Percentiles rank a stretch among this genome's conserved stretches.
These are phyloP conservation scores for Gonioctena quinquepunctata DNA, from an alignment of 1,140 invertebrate species.

Conservation along the genomic window DNA sequence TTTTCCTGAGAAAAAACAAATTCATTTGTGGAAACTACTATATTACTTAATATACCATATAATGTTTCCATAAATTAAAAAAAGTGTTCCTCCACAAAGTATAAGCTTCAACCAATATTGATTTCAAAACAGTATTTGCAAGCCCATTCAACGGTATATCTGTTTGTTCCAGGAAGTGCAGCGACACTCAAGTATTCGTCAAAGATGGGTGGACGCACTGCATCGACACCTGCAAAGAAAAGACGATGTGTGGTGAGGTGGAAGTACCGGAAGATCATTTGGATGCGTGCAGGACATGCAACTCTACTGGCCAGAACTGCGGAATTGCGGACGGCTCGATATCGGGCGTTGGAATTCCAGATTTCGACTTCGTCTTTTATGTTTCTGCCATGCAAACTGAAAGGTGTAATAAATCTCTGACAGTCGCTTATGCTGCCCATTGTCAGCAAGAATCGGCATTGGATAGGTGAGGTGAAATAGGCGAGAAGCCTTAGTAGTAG, in stretches of 20 bases:
- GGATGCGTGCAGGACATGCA: slow-evolving; percentile 86
- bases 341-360: slow-evolving; percentile 69
- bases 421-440: slow-evolving; percentile 96
- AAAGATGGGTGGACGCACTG: slow-evolving; percentile 84
- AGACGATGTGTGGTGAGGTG: slow-evolving; percentile 94
- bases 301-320: slow-evolving; percentile 82
- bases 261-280: slow-evolving; percentile 89
- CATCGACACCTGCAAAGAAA: slow-evolving; percentile 79
- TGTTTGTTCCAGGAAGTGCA: slow-evolving; percentile 70
- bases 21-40: too few species aligned
- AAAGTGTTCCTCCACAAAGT: too few species aligned
- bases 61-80: too few species aligned
- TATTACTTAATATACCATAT: too few species aligned
- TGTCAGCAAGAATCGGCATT: slow-evolving; percentile 94
- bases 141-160: too few species aligned
- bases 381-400: slow-evolving; percentile 93
- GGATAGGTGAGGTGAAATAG: slow-evolving; percentile 75
- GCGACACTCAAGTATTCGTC: slow-evolving; percentile 80
- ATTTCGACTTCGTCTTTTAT: slow-evolving; percentile 96
- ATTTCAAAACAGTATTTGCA: too few species aligned
- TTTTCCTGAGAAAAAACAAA: too few species aligned
- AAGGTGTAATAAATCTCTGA: slow-evolving; percentile 85
- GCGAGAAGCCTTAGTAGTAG: neutral
- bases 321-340: slow-evolving; percentile 56
- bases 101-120: too few species aligned